Percentiles rank a stretch among this genome's conserved stretches.
phyloP scores from a whole-genome alignment of 2,888 invertebrate genomes.

The Selenia dentaria region DNA sequence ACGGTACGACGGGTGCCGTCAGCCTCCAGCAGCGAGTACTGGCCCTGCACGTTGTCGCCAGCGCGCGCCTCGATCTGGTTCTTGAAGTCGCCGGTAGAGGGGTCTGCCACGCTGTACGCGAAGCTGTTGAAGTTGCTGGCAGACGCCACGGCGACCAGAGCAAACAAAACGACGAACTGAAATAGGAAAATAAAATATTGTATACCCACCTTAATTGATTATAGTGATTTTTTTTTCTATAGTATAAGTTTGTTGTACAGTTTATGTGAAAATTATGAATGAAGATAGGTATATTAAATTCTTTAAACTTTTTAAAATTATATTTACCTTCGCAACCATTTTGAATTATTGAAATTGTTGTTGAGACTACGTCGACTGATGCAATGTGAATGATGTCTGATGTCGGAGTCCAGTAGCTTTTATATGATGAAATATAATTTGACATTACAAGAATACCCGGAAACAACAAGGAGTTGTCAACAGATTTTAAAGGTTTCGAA shows the following conservation, averaged over 20 bases:
- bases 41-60: conserved; percentile 47
- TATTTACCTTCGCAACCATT: conserved; percentile 70
- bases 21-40: conserved; percentile 70
- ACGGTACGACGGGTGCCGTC: conserved; percentile 81
- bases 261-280: too few relatives aligned
- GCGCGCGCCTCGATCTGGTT: conserved; percentile 63
- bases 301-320: neutral
- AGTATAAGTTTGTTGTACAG: too few relatives aligned
- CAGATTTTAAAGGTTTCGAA: conserved; percentile 1
- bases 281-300: too few relatives aligned
- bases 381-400: conserved; percentile 47
- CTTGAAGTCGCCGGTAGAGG: conserved; percentile 79
- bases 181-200: conserved; percentile 5
- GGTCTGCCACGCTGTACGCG: conserved; percentile 79
- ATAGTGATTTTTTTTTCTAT: too few relatives aligned
- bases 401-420: conserved; percentile 33
- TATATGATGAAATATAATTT: conserved; percentile 46
- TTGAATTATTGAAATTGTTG: conserved; percentile 41
- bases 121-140: conserved; percentile 64
- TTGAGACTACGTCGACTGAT: conserved; percentile 58
- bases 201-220: too few relatives aligned
- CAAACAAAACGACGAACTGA: conserved; percentile 60
- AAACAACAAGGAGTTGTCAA: conserved; percentile 27
- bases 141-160: conserved; percentile 51
- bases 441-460: conserved; percentile 40